phyloP scores from a whole-genome alignment of 2,797 vertebrate species.

The Anguilla megastoma region DNA sequence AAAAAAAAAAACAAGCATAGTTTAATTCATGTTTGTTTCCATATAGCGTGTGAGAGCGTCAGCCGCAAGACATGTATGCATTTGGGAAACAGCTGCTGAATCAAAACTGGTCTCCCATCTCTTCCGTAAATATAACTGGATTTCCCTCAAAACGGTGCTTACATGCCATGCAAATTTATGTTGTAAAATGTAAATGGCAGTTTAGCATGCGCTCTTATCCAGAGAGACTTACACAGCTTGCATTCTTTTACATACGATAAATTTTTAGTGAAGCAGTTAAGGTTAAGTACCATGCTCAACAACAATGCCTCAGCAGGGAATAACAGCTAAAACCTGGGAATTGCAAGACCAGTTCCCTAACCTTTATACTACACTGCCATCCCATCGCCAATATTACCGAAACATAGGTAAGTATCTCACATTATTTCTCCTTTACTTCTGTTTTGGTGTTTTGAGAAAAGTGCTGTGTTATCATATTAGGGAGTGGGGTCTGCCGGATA shows the following conservation, averaged over 20 bases:
- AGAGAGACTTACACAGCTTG: background rate
- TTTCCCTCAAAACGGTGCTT: constrained; percentile 12
- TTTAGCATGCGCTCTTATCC: background rate
- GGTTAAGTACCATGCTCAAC: background rate
- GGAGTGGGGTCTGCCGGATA: too few relatives aligned
- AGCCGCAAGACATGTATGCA: background rate
- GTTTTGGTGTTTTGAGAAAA: background rate
- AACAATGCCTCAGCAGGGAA: background rate
- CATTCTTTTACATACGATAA: background rate
- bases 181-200: background rate
- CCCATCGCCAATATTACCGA: too few relatives aligned
- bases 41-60: background rate
- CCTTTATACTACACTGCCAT: background rate
- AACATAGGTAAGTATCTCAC: too few relatives aligned
- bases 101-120: constrained; percentile 19
- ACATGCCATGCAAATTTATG: background rate
- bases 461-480: too few relatives aligned
- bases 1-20: background rate
- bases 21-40: background rate
- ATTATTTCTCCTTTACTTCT: background rate
- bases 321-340: background rate
- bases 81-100: background rate
- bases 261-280: background rate
- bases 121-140: constrained; percentile 18
- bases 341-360: background rate